Conservation (phyloP, 2,888 invertebrate genomes). For the Andrena bicolor region DNA sequence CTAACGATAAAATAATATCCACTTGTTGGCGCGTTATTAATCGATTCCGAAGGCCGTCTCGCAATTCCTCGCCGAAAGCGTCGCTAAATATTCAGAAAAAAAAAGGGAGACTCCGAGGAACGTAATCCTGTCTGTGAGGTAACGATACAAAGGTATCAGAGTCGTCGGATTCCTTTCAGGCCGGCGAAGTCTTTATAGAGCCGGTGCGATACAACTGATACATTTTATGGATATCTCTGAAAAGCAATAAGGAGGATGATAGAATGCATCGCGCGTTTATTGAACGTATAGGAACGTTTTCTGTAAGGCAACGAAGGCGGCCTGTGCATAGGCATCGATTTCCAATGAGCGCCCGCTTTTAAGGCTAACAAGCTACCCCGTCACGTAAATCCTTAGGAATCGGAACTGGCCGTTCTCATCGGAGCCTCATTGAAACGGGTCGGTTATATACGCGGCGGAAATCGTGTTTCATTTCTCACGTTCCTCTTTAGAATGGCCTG, state of each 20-base stretch:
- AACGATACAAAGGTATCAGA: slow-evolving; percentile 34
- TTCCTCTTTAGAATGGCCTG: slow-evolving; percentile 51
- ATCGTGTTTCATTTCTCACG: slow-evolving; percentile 65
- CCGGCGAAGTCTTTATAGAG: slow-evolving; percentile 29
- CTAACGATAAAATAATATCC: slow-evolving; percentile 19
- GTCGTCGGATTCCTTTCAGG: slow-evolving; percentile 28
- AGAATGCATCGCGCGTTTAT: slow-evolving; percentile 39
- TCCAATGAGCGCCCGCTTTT: slow-evolving; percentile 62
- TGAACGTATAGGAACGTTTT: slow-evolving; percentile 36
- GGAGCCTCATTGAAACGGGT: slow-evolving; percentile 39
- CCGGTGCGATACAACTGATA: slow-evolving; percentile 33
- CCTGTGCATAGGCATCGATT: slow-evolving; percentile 62
- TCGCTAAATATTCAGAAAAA: slow-evolving; percentile 35
- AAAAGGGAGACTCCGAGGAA: slow-evolving; percentile 3
- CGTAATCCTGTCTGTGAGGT: slow-evolving; percentile 4
- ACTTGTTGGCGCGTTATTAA: slow-evolving; percentile 21
- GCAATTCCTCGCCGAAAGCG: background rate
- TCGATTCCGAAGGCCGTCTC: background rate
- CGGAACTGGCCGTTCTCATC: slow-evolving; percentile 54
- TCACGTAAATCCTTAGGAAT: slow-evolving; percentile 61
- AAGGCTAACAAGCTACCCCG: slow-evolving; percentile 64
- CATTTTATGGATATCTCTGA: slow-evolving; percentile 51
- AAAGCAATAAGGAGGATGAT: slow-evolving; percentile 49
- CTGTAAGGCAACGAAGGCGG: slow-evolving; percentile 38
- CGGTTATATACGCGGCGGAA: slow-evolving; percentile 46